Evolutionary conservation across 2,888 invertebrate species (phyloP).

Genomic region (Pammene fasciana): DNA sequence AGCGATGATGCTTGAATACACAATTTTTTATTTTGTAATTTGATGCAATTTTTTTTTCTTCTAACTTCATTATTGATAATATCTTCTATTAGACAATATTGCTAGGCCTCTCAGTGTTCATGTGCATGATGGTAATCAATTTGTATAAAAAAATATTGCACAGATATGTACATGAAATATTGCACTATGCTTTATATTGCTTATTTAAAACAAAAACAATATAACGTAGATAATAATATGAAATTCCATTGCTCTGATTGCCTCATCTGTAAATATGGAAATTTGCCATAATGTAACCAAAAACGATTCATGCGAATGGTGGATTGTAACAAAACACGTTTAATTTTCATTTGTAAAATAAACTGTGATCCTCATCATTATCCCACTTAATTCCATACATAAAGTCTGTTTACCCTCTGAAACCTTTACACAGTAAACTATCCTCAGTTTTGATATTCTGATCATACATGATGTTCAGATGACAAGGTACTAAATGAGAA

Average conservation of each 20-base stretch:
- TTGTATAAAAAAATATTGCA: too few species aligned
- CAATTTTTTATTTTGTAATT: too few species aligned
- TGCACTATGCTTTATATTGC: too few species aligned
- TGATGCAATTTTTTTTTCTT: too few species aligned
- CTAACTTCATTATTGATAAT: too few species aligned
- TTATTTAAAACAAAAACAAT: too few species aligned
- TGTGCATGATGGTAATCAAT: too few species aligned
- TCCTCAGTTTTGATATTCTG: neutral
- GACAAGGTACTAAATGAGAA: conserved; percentile 37
- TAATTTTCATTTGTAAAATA: conserved; percentile 9
- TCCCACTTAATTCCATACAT: neutral
- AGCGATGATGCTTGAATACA: too few species aligned
- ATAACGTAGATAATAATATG: neutral
- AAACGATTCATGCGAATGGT: conserved; percentile 11
- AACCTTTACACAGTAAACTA: conserved; percentile 16
- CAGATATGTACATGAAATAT: too few species aligned
- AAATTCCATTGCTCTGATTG: neutral
- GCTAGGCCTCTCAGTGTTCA: too few species aligned
- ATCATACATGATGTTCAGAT: conserved; percentile 14
- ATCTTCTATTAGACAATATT: too few species aligned
- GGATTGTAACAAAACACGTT: neutral
- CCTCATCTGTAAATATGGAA: conserved; percentile 2
- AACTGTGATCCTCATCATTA: conserved; percentile 9
- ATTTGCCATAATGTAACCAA: conserved; percentile 8
- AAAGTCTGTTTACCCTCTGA: neutral